Evolutionary conservation across 2,113 vertebrate species (phyloP).

Genomic region (Zosterops pallidus): DNA sequence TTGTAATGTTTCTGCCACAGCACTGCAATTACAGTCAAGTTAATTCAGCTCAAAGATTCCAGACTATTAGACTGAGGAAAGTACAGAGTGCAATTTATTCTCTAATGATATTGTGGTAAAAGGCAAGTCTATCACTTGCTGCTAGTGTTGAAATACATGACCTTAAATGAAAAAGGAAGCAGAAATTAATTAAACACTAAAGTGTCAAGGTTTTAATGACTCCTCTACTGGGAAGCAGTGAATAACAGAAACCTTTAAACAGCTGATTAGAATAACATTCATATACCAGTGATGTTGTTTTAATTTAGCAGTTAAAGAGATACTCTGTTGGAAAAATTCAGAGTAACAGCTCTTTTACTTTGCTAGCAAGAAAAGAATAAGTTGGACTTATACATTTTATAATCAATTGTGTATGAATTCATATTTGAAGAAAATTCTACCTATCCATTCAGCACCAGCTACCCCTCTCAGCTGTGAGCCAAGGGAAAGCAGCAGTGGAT

Average conservation of each 20-base stretch:
- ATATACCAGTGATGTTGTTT: neutral
- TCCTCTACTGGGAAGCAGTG: neutral
- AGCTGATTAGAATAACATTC: neutral
- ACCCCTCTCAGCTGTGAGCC: neutral
- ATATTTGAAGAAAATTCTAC: neutral
- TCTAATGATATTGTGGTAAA: conserved; percentile 7
- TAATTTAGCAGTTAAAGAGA: neutral
- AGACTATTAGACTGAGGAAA: neutral
- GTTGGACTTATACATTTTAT: neutral
- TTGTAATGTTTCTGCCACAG: neutral
- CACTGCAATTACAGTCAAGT: neutral
- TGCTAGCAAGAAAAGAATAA: neutral
- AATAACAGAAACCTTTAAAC: conserved; percentile 17
- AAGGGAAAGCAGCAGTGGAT: neutral
- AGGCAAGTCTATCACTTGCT: conserved; percentile 2
- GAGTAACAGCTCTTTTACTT: neutral
- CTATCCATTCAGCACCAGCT: neutral
- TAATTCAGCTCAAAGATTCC: conserved; percentile 17
- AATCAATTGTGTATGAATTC: neutral
- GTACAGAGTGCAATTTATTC: conserved; percentile 13
- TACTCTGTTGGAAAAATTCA: neutral
- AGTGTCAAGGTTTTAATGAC: conserved; percentile 34
- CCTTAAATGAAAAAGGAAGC: conserved; percentile 12
- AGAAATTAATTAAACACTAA: conserved; percentile 18
- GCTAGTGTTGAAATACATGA: neutral